These are phyloP conservation scores for Tetrax tetrax DNA, from an alignment of 2,113 vertebrate species.

Conservation along the genomic window DNA sequence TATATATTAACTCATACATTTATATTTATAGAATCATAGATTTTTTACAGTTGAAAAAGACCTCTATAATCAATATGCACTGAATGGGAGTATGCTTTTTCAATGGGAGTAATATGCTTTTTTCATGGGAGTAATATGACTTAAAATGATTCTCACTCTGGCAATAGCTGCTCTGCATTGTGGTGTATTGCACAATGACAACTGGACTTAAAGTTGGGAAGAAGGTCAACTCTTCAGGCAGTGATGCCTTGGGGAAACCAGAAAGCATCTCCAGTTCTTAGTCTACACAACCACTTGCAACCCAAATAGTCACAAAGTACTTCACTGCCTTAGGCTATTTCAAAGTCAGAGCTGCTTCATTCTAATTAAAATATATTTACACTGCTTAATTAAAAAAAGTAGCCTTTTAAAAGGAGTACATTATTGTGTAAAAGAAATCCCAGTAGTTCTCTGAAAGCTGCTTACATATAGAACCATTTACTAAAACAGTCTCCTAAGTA, in stretches of 20 bases:
- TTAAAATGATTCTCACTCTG: not conserved
- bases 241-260: not conserved
- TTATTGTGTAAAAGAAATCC: not conserved
- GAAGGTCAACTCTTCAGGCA: not conserved
- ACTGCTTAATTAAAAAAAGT: conserved; percentile 28
- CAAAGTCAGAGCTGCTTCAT: not conserved
- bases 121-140: not conserved
- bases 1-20: not conserved
- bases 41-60: too few relatives aligned
- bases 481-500: not conserved
- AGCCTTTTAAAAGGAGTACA: not conserved
- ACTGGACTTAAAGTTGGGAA: not conserved
- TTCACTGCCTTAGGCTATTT: conserved; percentile 48
- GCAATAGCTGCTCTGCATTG: not conserved
- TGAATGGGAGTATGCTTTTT: too few relatives aligned
- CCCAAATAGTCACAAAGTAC: not conserved
- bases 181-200: not conserved
- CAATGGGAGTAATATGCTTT: too few relatives aligned
- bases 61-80: too few relatives aligned
- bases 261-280: not conserved
- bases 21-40: not conserved
- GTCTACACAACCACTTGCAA: not conserved
- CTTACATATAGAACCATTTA: not conserved
- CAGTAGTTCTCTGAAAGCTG: not conserved
- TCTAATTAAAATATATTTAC: conserved; percentile 27